These are phyloP conservation scores for Protula sp. DNA, from an alignment of 2,888 invertebrate genomes.

Conservation along the genomic window DNA sequence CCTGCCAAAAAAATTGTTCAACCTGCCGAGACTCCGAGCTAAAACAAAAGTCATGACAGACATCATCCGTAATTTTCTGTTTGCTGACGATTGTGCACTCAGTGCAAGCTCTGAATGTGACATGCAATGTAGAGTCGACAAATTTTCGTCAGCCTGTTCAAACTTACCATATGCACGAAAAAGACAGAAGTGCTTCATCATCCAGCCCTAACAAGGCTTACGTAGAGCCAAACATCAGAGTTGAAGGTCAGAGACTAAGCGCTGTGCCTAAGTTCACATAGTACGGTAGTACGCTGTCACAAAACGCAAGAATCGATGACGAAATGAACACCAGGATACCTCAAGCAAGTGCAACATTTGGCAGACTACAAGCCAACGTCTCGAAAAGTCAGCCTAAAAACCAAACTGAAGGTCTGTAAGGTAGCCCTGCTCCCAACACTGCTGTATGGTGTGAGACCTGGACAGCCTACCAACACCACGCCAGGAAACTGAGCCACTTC, in stretches of 20 bases:
- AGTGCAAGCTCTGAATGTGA: neutral
- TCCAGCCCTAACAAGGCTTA: slow-evolving; percentile 8
- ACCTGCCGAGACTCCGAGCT: neutral
- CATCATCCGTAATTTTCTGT: neutral
- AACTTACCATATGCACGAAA: neutral
- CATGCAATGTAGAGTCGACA: neutral
- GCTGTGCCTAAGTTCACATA: neutral
- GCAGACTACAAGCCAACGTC: neutral
- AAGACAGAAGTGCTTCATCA: slow-evolving; percentile 9
- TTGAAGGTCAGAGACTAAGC: slow-evolving; percentile 2
- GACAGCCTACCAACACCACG: neutral
- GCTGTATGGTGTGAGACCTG: neutral
- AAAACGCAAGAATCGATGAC: neutral
- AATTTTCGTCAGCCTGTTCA: neutral
- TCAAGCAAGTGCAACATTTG: neutral
- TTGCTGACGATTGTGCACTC: too few relatives aligned
- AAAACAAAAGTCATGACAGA: neutral
- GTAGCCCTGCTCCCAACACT: neutral
- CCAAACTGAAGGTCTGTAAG: too few relatives aligned
- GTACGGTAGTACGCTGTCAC: neutral
- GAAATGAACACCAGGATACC: neutral
- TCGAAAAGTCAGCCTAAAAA: too few relatives aligned
- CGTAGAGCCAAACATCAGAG: slow-evolving; percentile 3
- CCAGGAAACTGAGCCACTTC: neutral
- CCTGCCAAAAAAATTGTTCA: too few relatives aligned